Base-by-base conservation (phyloP, 1,140 invertebrate genomes). In the Rhopalosiphum maidis region DNA sequence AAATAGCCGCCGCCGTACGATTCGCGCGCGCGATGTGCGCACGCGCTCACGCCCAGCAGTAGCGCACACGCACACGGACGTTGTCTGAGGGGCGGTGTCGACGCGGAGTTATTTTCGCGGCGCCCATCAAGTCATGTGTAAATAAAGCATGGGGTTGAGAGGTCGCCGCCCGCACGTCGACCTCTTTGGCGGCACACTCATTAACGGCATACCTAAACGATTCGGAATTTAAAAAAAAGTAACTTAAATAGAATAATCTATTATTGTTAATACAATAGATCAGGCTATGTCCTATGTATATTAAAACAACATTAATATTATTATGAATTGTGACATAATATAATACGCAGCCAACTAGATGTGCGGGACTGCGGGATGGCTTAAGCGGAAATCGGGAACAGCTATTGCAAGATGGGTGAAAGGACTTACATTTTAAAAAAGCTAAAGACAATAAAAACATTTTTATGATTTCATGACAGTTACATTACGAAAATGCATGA, bases 41-140 rank as follows among this genome's bases (percentile, higher is more conserved):
- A 48, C n/a, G 88, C 48, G 88, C 48, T 46, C 48, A 48, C 48
- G 88, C 82, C 82, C 37, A 41, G 82, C 82, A 15, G 82, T 21
- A 35, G 51, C 25, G 60, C 48, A 51, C 22, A 51, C 48, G 35
- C 88, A 35, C 88, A n/a, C 88, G n/a, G 1, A 9, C n/a, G 21
- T 3, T 15, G 15, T 77, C 30, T 18, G 15, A n/a, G 15, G 30
- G 30, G 60, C 60, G 30, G 60, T n/a, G 30, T 30, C 18, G 30
- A 25, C 18, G 30, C 55, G 25, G 55, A 60, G 30, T 60, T 30
- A 30, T 60, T 60, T 60, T 60, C 77, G 35, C 37, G 82, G 82
- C 21, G 37, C 35, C 82, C 82, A 23, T 35, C 82, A n/a, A 48
- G 88, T 90, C 88, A 90, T 90, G 51, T 90, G 88, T 90, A 90